Evolutionary conservation across 2,888 invertebrate genomes (phyloP).

Genomic region (Anagyrus pseudococci): DNA sequence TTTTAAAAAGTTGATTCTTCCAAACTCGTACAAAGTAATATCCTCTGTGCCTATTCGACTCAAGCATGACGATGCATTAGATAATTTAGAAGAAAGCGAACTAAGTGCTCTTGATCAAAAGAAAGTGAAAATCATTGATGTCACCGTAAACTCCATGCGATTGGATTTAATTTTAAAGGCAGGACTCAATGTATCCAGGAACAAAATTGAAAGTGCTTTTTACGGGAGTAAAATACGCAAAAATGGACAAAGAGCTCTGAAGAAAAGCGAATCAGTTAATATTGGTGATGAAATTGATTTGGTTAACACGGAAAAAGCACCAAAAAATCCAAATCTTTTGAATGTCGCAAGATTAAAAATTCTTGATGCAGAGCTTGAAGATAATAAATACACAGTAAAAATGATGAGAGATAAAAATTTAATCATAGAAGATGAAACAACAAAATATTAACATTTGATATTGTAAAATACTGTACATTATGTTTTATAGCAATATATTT

Average conservation of each 20-base stretch:
- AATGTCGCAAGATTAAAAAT: constrained; percentile 75
- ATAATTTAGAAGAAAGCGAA: not conserved
- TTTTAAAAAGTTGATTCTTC: not conserved
- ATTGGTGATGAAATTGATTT: constrained; percentile 81
- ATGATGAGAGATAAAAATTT: constrained; percentile 73
- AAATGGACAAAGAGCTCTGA: constrained; percentile 77
- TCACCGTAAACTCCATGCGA: not conserved
- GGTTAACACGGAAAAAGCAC: constrained; percentile 69
- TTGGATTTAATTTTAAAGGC: not conserved
- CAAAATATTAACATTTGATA: not conserved
- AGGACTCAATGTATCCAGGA: constrained; percentile 50
- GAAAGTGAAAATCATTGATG: not conserved
- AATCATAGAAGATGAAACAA: constrained; percentile 69
- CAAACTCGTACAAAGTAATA: not conserved
- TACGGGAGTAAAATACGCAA: constrained; percentile 82
- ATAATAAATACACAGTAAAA: constrained; percentile 66
- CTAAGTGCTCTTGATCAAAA: not conserved
- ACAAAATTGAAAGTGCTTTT: constrained; percentile 81
- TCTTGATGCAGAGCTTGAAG: constrained; percentile 64
- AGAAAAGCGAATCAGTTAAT: constrained; percentile 71
- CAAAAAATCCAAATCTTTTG: constrained; percentile 73
- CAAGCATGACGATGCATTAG: not conserved
- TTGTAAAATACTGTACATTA: not conserved
- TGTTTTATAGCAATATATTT: too few species aligned
- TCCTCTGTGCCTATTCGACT: not conserved